Evolutionary conservation across 2,888 invertebrate genomes (phyloP).

Genomic region (Lymantria dispar): DNA sequence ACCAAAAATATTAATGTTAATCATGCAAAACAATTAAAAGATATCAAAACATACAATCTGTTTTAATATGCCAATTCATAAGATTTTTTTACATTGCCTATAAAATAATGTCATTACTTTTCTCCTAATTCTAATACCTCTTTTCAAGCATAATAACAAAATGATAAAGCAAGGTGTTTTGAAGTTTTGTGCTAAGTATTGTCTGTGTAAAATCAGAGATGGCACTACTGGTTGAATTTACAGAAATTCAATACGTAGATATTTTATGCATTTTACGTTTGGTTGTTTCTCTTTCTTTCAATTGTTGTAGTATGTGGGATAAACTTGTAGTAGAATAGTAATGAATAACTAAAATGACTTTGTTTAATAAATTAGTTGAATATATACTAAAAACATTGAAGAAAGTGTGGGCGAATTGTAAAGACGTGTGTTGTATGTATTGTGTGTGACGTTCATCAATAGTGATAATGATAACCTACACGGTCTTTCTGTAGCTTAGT

Average conservation of each 20-base stretch:
- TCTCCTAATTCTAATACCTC: constrained; percentile 30
- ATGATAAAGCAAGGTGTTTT: constrained; percentile 36
- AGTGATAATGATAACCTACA: constrained; percentile 75
- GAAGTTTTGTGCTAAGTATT: constrained; percentile 22
- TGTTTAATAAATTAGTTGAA: constrained; percentile 17
- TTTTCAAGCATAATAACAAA: constrained; percentile 44
- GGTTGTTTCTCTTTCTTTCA: constrained; percentile 62
- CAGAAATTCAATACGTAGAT: constrained; percentile 59
- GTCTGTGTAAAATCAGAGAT: constrained; percentile 45
- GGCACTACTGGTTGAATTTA: constrained; percentile 55
- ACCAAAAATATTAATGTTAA: background rate
- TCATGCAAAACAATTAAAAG: background rate
- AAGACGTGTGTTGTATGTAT: constrained; percentile 48
- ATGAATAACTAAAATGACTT: constrained; percentile 26
- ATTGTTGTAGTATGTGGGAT: constrained; percentile 20
- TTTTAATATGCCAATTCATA: background rate
- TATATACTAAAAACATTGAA: constrained; percentile 30
- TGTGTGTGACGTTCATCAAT: constrained; percentile 68
- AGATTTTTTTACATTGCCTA: too few species aligned
- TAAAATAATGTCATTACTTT: background rate
- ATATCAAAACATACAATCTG: background rate
- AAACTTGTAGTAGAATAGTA: constrained; percentile 20
- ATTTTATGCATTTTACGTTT: constrained; percentile 39
- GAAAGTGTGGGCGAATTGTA: constrained; percentile 44
- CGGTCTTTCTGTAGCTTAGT: constrained; percentile 72